Conservation (phyloP, 2,113 vertebrate species). For the Apus apus region DNA sequence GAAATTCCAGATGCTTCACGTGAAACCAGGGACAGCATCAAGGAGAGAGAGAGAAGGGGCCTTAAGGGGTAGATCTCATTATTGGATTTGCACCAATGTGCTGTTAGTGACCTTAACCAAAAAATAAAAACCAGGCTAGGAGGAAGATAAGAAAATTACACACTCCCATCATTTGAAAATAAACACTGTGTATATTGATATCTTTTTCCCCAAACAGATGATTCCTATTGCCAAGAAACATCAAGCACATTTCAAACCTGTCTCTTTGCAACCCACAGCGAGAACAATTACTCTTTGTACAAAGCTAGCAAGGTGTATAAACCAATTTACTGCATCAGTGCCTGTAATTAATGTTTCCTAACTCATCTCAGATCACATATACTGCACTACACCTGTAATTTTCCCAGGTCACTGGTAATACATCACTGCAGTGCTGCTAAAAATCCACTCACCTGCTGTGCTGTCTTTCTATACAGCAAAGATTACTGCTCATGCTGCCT, state of each 20-base stretch:
- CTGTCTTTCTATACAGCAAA: slow-evolving; percentile 13
- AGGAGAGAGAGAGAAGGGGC: not conserved
- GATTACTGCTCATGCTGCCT: not conserved
- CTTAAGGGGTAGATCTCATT: not conserved
- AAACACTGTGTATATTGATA: not conserved
- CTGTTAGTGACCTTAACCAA: not conserved
- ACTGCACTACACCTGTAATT: slow-evolving; percentile 50
- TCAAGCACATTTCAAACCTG: not conserved
- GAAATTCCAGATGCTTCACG: not conserved
- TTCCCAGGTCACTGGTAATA: slow-evolving; percentile 29
- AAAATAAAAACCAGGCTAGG: not conserved
- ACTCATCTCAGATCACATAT: slow-evolving; percentile 27
- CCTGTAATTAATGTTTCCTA: slow-evolving; percentile 64
- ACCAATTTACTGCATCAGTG: slow-evolving; percentile 65
- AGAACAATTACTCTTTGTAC: slow-evolving; percentile 45
- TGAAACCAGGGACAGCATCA: not conserved
- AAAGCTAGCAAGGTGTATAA: slow-evolving; percentile 58
- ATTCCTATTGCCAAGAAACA: not conserved
- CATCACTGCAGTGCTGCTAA: not conserved
- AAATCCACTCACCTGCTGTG: not conserved
- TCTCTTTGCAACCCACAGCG: not conserved
- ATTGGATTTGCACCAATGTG: not conserved
- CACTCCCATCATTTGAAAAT: not conserved
- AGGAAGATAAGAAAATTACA: not conserved
- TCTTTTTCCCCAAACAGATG: not conserved